Base-by-base conservation (phyloP, 2,113 vertebrate genomes). In the Reinhardtius hippoglossoides region DNA sequence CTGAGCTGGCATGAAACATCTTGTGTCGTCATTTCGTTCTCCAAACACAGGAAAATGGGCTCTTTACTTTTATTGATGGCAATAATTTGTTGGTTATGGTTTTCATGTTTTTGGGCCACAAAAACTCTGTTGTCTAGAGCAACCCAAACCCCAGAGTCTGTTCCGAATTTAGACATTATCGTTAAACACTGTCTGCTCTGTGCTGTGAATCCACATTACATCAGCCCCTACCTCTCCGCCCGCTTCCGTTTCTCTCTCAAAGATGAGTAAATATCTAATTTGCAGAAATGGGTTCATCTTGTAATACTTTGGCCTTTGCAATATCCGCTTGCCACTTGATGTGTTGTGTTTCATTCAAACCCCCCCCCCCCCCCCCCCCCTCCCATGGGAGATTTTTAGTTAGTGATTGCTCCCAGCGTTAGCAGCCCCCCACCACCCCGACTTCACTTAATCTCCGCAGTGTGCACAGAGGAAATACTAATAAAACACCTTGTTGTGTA, bases 191-290 rank as follows among this genome's bases (percentile, higher is more conserved):
- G 61, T 55, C 78, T 76, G 73, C 74, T 76, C 57, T 76, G 59
- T 72, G 72, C 74, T 76, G 70, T 72, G 67, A 80, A 78, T 78
- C 62, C 66, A 68, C 76, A 74, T 86, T 59, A 69, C 64, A 56
- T 67, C 71, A 63, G 12, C 68, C 44, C n/a, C 57, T 10, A 20
- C 66, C 65, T 23, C 26, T 24, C 66, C 55, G 40, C 67, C 58
- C 58, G 71, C 46, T 46, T 57, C 42, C 13, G n/a, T 31, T 79
- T 83, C 82, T 56, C 61, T 40, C 55, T 24, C 58, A 67, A 78
- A 79, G 67, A 80, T 74, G 84, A 85, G 80, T 83, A 85, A 81
- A 89, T 79, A 78, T 82, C 83, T 82, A 60, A 86, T 88, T 86
- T 83, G 73, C 68, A 71, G 60, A 83, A 85, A 80, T 82, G 62